Conservation (phyloP, 35 echinoderm and acorn worm genomes). For the Diadema setosum region DNA sequence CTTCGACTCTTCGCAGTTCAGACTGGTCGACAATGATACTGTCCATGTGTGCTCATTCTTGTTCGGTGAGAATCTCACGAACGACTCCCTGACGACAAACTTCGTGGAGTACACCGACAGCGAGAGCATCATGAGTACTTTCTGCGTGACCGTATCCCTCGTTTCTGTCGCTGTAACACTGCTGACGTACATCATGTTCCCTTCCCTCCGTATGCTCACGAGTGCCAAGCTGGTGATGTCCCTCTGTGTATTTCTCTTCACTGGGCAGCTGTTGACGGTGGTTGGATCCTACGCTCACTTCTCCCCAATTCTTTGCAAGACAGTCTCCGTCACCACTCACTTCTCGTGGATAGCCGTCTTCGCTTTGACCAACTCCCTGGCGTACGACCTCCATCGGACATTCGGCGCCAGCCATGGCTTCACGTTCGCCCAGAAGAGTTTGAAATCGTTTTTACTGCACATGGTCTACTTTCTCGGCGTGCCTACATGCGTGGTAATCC, state of each 20-base stretch:
- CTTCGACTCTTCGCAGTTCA: not conserved
- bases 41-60: not conserved
- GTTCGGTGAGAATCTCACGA: not conserved
- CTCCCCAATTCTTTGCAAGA: not conserved
- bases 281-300: not conserved
- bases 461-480: not conserved
- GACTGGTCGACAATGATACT: not conserved
- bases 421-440: not conserved
- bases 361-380: conserved; percentile 18
- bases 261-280: conserved; percentile 17
- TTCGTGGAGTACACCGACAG: not conserved
- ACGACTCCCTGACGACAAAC: not conserved
- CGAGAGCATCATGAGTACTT: conserved; percentile 12
- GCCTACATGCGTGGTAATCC: not conserved
- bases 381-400: conserved; percentile 16
- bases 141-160: conserved; percentile 5
- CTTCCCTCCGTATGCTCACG: conserved; percentile 17
- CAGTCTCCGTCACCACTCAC: conserved; percentile 17
- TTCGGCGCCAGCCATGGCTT: not conserved
- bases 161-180: not conserved
- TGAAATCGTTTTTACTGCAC: not conserved
- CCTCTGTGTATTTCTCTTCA: conserved; percentile 33
- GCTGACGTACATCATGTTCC: conserved; percentile 31
- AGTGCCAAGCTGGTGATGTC: conserved; percentile 35
- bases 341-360: conserved; percentile 53